Conservation (phyloP, 2,113 vertebrate species). For the Prunella himalayana region DNA sequence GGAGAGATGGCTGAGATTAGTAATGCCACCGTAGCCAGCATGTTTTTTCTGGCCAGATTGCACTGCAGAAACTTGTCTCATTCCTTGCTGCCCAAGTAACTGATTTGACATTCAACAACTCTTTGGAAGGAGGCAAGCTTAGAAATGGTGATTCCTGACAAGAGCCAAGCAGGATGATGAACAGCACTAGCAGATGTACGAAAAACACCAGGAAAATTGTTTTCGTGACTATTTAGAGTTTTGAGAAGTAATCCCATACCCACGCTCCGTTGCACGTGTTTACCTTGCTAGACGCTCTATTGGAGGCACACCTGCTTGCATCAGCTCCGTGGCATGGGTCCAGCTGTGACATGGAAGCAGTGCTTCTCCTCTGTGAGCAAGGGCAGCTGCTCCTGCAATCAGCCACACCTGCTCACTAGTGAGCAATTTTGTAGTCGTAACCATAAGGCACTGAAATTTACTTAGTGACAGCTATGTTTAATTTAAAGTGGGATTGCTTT, state of each 20-base stretch:
- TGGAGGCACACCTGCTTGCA: neutral
- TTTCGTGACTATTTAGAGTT: neutral
- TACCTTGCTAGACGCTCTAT: neutral
- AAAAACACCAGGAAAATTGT: neutral
- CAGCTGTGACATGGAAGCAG: neutral
- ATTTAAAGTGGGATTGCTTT: neutral
- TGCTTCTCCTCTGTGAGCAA: neutral
- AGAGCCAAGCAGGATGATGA: neutral
- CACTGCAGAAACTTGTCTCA: neutral
- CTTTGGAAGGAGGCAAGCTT: neutral
- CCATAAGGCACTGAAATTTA: neutral
- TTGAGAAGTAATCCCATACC: neutral
- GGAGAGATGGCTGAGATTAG: neutral
- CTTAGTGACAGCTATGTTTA: neutral
- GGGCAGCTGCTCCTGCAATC: neutral
- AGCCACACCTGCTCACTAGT: neutral
- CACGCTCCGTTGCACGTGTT: accelerated
- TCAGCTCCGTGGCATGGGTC: neutral
- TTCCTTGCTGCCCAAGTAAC: neutral
- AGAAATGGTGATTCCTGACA: neutral
- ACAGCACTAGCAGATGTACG: neutral
- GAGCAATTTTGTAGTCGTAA: neutral
- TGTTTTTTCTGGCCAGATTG: neutral
- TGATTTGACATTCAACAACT: neutral
- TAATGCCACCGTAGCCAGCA: neutral